Evolutionary conservation across 2,113 vertebrate genomes (phyloP).

Genomic region (Nesoenas mayeri): DNA sequence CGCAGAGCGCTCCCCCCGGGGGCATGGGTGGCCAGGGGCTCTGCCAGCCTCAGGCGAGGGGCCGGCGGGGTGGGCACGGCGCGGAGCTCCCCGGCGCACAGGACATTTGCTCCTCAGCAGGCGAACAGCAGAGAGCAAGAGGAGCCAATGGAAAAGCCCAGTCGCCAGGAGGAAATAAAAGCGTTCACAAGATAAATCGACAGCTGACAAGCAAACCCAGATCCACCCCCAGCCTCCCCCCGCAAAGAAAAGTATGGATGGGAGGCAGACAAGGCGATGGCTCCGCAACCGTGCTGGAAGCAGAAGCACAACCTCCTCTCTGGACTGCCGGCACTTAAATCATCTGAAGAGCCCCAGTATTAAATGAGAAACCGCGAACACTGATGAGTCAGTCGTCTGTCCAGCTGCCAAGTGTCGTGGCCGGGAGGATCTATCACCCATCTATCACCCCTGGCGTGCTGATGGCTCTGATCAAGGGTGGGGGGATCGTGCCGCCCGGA

Average conservation of each 20-base stretch:
- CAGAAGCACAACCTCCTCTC: constrained; percentile 6
- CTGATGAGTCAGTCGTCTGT: constrained; percentile 44
- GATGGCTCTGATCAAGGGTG: background rate
- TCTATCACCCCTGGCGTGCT: background rate
- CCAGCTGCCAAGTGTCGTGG: constrained; percentile 38
- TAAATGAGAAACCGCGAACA: constrained; percentile 17
- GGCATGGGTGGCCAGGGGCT: constrained; percentile 30
- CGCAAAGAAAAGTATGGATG: background rate
- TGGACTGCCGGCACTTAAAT: constrained; percentile 3
- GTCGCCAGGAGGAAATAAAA: background rate
- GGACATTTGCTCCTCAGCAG: constrained; percentile 30
- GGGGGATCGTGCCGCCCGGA: background rate
- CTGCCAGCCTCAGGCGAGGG: background rate
- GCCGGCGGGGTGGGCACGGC: background rate
- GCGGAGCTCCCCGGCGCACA: background rate
- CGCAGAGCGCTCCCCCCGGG: constrained; percentile 32
- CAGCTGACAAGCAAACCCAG: background rate
- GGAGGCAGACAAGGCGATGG: background rate
- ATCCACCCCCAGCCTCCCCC: background rate
- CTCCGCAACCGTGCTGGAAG: background rate
- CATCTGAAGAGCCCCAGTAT: background rate
- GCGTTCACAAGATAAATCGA: background rate
- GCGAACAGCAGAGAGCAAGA: background rate
- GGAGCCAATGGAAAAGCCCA: constrained; percentile 32
- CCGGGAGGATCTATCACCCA: background rate